Evolutionary conservation across 2,797 vertebrate genomes (phyloP).

Genomic region (Sebastes dallii): DNA sequence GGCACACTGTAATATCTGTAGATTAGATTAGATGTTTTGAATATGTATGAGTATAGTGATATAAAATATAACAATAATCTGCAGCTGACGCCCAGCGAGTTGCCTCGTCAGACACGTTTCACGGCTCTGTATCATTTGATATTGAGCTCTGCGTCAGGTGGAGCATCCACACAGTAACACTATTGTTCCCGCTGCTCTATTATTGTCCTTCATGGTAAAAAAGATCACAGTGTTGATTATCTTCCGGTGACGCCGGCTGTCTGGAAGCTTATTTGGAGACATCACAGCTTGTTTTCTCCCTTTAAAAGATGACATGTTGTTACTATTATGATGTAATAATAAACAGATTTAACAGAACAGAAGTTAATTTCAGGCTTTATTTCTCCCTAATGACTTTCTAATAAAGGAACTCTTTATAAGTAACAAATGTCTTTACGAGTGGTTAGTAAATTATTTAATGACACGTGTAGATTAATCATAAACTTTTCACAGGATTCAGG

Average conservation of each 20-base stretch:
- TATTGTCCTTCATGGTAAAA: background rate
- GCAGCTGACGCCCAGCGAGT: background rate
- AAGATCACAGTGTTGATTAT: background rate
- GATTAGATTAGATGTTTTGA: too few relatives aligned
- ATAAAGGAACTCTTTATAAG: background rate
- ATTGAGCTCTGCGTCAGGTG: background rate
- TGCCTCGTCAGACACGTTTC: too few relatives aligned
- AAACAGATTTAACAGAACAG: background rate
- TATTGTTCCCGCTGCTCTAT: background rate
- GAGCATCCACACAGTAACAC: background rate
- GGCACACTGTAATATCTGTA: too few relatives aligned
- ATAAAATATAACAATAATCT: background rate
- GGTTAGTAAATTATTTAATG: background rate
- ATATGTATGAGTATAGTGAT: too few relatives aligned
- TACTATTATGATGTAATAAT: background rate
- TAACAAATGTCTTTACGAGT: background rate
- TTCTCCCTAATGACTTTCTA: background rate
- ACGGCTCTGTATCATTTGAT: too few relatives aligned
- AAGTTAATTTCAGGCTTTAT: background rate
- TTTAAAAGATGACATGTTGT: background rate
- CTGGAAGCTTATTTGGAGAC: background rate
- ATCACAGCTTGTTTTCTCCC: background rate
- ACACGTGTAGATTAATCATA: background rate
- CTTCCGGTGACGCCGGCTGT: background rate
- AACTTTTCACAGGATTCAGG: background rate